phyloP scores from a whole-genome alignment of 2,797 vertebrate species.

The Danio aesculapii region DNA sequence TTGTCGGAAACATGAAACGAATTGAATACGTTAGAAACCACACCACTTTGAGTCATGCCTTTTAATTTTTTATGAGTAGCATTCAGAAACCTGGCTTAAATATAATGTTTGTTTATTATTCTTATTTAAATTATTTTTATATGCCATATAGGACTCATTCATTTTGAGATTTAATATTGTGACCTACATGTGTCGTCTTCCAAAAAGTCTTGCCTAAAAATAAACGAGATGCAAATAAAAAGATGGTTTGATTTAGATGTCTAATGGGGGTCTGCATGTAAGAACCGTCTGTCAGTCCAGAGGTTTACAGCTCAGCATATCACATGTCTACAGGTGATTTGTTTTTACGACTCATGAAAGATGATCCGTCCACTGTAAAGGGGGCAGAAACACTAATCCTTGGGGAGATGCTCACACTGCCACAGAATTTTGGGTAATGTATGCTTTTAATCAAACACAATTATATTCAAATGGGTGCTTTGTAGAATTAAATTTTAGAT shows the following conservation, averaged over 20 bases:
- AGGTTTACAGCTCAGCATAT: conserved; percentile 32
- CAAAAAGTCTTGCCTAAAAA: neutral
- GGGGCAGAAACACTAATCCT: conserved; percentile 94
- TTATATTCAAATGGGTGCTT: too few species aligned
- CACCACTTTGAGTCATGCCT: neutral
- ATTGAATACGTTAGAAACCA: neutral
- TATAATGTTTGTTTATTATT: neutral
- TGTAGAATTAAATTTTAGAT: too few species aligned
- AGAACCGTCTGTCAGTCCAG: conserved; percentile 11
- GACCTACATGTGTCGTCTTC: neutral
- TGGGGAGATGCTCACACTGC: conserved; percentile 97
- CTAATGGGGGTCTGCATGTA: neutral
- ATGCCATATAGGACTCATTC: neutral
- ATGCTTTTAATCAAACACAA: neutral
- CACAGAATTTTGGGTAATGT: conserved; percentile 96
- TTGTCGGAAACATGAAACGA: conserved; percentile 23
- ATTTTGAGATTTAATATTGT: neutral
- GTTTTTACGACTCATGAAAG: conserved; percentile 91
- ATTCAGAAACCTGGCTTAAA: neutral
- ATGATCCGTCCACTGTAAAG: conserved; percentile 95
- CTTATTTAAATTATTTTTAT: neutral
- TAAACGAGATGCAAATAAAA: neutral
- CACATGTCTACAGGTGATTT: conserved; percentile 81
- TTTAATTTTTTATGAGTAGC: neutral
- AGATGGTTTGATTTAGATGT: conserved; percentile 1